Evolutionary conservation across 2,113 vertebrate genomes (phyloP).

Genomic region (Rhinogobius similis): DNA sequence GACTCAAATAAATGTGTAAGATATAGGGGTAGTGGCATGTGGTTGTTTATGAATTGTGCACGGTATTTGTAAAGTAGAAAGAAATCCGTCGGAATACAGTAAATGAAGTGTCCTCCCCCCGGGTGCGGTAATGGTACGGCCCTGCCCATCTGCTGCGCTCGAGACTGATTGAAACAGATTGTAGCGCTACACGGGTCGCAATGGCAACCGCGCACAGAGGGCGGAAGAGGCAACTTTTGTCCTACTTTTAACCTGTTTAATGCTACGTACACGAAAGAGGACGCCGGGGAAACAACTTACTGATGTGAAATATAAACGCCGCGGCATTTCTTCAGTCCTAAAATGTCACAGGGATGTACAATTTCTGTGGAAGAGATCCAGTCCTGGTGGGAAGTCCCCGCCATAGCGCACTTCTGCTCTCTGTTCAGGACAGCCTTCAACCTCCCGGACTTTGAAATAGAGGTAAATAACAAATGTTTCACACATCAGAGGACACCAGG

Average conservation of each 20-base stretch:
- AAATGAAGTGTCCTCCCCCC: slow-evolving; percentile 20
- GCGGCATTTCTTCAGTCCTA: slow-evolving; percentile 36
- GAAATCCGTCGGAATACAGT: too few species aligned
- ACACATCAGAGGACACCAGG: fast-evolving
- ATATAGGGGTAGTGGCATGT: too few species aligned
- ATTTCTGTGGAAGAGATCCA: slow-evolving; percentile 88
- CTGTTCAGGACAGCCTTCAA: slow-evolving; percentile 94
- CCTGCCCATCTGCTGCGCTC: slow-evolving; percentile 79
- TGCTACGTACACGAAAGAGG: slow-evolving; percentile 23
- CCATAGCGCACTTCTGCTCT: slow-evolving; percentile 97
- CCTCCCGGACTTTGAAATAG: slow-evolving; percentile 95
- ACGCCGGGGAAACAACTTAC: slow-evolving; percentile 54
- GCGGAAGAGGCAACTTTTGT: slow-evolving; percentile 61
- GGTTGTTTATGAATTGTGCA: too few species aligned
- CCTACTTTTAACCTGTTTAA: slow-evolving; percentile 48
- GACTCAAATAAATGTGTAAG: too few species aligned
- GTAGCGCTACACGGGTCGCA: slow-evolving; percentile 59
- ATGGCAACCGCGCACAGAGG: slow-evolving; percentile 64
- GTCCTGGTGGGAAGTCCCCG: slow-evolving; percentile 97
- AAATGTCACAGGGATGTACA: slow-evolving; percentile 83
- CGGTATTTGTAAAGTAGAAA: too few species aligned
- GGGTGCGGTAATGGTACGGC: slow-evolving; percentile 53
- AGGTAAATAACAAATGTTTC: slow-evolving; percentile 78
- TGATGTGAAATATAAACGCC: slow-evolving; percentile 69
- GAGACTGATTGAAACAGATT: slow-evolving; percentile 77